phyloP scores from a whole-genome alignment of 2,797 vertebrate genomes.

The Microctenopoma steveboyesi region DNA sequence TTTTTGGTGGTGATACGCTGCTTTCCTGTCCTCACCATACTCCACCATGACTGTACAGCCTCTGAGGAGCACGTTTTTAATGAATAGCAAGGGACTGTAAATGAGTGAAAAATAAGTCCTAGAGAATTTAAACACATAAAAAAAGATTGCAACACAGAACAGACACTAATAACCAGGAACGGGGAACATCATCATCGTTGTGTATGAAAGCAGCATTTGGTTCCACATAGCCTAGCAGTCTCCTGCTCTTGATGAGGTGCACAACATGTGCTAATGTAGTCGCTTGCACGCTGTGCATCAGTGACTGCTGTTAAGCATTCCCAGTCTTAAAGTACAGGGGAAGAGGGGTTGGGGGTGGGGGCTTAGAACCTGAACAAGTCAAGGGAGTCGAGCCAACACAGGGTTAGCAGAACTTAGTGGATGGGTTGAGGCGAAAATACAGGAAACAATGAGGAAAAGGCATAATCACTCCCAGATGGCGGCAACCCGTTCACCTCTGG shows the following conservation, averaged over 20 bases:
- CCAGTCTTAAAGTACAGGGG: conserved; percentile 71
- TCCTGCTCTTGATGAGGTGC: conserved; percentile 61
- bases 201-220: conserved; percentile 39
- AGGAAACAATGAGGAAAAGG: conserved; percentile 80
- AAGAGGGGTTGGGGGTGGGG: conserved; percentile 8
- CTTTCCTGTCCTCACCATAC: conserved; percentile 55
- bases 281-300: conserved; percentile 58
- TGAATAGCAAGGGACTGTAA: conserved; percentile 11
- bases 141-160: conserved; percentile 7
- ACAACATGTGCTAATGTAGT: conserved; percentile 71
- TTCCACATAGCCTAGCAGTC: conserved; percentile 17
- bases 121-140: conserved; percentile 18
- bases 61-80: conserved; percentile 20
- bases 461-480: conserved; percentile 84
- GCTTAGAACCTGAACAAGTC: conserved; percentile 67
- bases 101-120: conserved; percentile 17
- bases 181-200: not conserved
- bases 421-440: conserved; percentile 70
- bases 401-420: conserved; percentile 54
- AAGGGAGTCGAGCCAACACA: conserved; percentile 65
- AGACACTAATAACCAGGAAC: not conserved
- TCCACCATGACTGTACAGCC: conserved; percentile 24
- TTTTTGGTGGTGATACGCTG: conserved; percentile 56
- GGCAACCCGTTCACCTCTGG: conserved; percentile 68
- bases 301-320: conserved; percentile 72